Percentiles rank a stretch among this genome's conserved stretches.
phyloP scores from a whole-genome alignment of 2,888 invertebrate genomes.

The Yponomeuta plumbellus region DNA sequence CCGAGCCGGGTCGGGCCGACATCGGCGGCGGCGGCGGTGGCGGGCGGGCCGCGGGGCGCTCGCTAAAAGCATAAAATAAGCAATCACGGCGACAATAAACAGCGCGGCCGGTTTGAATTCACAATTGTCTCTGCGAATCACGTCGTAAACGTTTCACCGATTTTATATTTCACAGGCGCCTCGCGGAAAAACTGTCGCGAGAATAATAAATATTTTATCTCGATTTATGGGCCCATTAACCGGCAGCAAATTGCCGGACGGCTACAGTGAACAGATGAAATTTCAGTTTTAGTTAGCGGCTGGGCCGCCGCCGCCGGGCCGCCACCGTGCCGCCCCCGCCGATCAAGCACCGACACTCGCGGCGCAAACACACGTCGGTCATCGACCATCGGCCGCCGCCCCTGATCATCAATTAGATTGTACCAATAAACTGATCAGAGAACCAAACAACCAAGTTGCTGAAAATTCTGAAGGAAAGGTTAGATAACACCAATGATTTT shows the following conservation, averaged over 20 bases:
- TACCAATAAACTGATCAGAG: background rate
- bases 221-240: constrained; percentile 16
- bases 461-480: too few species aligned
- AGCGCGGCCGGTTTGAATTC: constrained; percentile 14
- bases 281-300: constrained; percentile 15
- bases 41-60: background rate
- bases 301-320: background rate
- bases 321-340: background rate
- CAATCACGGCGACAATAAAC: constrained; percentile 14
- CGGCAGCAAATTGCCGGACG: constrained; percentile 15
- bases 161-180: constrained; percentile 11
- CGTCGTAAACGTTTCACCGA: constrained; percentile 13
- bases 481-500: too few species aligned
- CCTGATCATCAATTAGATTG: background rate
- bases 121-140: constrained; percentile 14
- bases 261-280: constrained; percentile 17
- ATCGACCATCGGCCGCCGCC: background rate
- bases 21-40: background rate
- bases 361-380: constrained; percentile 12
- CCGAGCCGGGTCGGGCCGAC: too few species aligned
- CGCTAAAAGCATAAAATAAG: constrained; percentile 13
- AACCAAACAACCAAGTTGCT: too few species aligned
- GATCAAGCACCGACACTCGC: constrained; percentile 20
- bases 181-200: constrained; percentile 1
- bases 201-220: constrained; percentile 15